These are phyloP conservation scores for Notechis scutatus DNA, from an alignment of 2,113 vertebrate species.

Conservation along the genomic window DNA sequence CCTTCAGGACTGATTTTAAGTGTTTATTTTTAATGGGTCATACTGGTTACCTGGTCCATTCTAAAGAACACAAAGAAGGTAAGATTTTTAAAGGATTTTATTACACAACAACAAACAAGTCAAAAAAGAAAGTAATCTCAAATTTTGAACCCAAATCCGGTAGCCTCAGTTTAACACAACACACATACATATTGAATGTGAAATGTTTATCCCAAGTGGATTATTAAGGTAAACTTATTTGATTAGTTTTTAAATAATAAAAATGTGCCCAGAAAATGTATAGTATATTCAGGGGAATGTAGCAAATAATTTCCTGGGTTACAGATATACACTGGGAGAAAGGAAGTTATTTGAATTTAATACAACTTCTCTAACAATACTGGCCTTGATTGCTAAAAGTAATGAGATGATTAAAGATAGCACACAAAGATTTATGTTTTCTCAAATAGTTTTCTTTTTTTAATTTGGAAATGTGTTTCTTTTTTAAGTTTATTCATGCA, in stretches of 20 bases:
- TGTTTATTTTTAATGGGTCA: background rate
- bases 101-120: background rate
- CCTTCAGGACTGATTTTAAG: background rate
- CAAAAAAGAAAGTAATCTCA: background rate
- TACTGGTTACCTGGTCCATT: background rate
- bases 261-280: background rate
- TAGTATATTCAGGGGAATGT: background rate
- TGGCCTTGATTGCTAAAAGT: background rate
- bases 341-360: background rate
- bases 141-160: background rate
- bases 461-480: conserved; percentile 22
- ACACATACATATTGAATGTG: background rate
- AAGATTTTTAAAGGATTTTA: background rate
- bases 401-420: conserved; percentile 32
- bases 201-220: background rate
- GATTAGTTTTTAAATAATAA: background rate
- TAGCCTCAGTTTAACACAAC: background rate
- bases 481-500: conserved; percentile 46
- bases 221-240: background rate
- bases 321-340: background rate
- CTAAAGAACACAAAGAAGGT: background rate
- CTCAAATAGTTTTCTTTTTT: conserved; percentile 26
- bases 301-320: background rate
- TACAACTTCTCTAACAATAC: background rate
- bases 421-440: conserved; percentile 21